These are phyloP conservation scores for Misgurnus anguillicaudatus DNA, from an alignment of 2,113 vertebrate species.

Conservation along the genomic window DNA sequence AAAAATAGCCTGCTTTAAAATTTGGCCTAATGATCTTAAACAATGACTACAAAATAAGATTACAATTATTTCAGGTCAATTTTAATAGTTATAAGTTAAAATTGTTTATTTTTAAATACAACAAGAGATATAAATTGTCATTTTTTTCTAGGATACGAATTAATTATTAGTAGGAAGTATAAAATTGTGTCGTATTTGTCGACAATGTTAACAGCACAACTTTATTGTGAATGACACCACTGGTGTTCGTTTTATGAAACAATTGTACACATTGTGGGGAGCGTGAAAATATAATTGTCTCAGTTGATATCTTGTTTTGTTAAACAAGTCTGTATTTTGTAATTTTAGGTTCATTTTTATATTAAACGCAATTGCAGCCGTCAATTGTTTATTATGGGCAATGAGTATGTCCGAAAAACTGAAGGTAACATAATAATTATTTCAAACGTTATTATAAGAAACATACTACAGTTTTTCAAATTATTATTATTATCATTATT, in stretches of 20 bases:
- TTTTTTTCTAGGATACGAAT: not conserved
- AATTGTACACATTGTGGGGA: too few relatives aligned
- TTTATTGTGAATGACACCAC: not conserved
- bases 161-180: not conserved
- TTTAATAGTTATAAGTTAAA: not conserved
- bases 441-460: not conserved
- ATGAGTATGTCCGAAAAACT: not conserved
- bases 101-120: not conserved
- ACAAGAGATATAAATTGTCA: not conserved
- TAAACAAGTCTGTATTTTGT: not conserved
- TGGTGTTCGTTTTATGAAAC: not conserved
- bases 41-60: not conserved
- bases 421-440: not conserved
- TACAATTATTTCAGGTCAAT: not conserved
- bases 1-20: too few relatives aligned
- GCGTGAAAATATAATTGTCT: not conserved
- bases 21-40: not conserved
- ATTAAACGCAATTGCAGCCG: slow-evolving; percentile 1
- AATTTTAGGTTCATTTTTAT: not conserved
- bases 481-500: not conserved
- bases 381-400: not conserved
- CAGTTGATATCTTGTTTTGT: not conserved
- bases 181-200: not conserved
- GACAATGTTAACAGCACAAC: not conserved
- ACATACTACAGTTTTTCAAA: not conserved